phyloP scores from a whole-genome alignment of 92 coral and sea anemone genomes.

The Porites divaricata region DNA sequence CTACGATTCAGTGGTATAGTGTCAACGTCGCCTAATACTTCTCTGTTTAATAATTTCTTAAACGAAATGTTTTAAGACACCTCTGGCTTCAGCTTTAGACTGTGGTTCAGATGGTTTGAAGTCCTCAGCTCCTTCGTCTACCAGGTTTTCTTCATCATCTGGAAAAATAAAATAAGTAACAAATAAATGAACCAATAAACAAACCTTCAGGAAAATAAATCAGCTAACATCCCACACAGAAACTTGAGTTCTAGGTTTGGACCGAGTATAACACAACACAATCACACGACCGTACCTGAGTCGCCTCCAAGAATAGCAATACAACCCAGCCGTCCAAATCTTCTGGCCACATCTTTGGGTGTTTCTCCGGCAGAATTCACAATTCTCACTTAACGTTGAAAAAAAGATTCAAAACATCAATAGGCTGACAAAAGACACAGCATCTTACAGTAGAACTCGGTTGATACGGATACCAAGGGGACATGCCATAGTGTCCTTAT shows the following conservation, averaged over 20 bases:
- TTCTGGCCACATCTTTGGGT: conserved; percentile 97
- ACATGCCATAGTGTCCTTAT: too few relatives aligned
- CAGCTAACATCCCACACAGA: neutral
- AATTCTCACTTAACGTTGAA: conserved; percentile 72
- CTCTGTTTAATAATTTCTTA: neutral
- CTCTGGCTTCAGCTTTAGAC: conserved; percentile 95
- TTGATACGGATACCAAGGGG: too few relatives aligned
- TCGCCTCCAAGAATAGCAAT: conserved; percentile 91
- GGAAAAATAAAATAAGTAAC: neutral
- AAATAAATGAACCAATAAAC: neutral
- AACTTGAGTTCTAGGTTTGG: neutral
- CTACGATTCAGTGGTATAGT: too few relatives aligned
- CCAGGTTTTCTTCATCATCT: conserved; percentile 84
- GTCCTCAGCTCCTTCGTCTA: conserved; percentile 96
- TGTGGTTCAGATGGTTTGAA: conserved; percentile 91
- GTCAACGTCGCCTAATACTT: too few relatives aligned
- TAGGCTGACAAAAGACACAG: neutral
- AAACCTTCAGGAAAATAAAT: too few relatives aligned
- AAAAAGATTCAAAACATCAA: neutral
- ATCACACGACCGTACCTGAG: conserved; percentile 70
- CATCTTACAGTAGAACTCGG: too few relatives aligned
- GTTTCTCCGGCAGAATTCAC: conserved; percentile 98
- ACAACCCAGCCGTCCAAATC: conserved; percentile 95
- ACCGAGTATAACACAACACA: neutral
- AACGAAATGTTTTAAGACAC: conserved; percentile 22